Evolutionary conservation across 2,797 vertebrate genomes (phyloP).

Genomic region (Tinamus major): DNA sequence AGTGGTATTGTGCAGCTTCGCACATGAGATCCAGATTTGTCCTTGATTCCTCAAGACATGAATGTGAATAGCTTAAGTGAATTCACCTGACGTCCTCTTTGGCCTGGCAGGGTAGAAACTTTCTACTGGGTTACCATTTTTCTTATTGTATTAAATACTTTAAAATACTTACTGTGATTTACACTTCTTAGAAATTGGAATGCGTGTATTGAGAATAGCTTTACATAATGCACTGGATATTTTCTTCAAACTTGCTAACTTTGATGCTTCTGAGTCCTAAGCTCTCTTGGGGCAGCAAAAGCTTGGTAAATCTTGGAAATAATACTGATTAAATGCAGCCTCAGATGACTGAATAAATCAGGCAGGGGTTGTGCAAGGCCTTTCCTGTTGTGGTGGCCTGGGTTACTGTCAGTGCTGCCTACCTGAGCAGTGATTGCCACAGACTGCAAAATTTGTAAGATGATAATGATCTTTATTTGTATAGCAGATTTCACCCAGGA

Average conservation of each 20-base stretch:
- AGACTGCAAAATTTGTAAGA: neutral
- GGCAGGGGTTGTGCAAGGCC: neutral
- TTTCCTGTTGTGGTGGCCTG: neutral
- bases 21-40: neutral
- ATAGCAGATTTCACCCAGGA: neutral
- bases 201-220: neutral
- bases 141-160: neutral
- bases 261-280: neutral
- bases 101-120: neutral
- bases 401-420: neutral
- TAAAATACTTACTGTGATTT: neutral
- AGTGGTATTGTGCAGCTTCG: neutral
- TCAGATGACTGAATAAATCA: neutral
- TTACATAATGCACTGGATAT: neutral
- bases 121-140: neutral
- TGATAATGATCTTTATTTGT: neutral
- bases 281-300: neutral
- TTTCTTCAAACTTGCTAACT: neutral
- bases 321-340: neutral
- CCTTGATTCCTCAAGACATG: neutral
- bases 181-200: neutral
- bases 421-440: neutral
- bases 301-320: slow-evolving; percentile 1
- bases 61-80: neutral
- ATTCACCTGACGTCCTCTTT: neutral